phyloP scores from a whole-genome alignment of 2,113 vertebrate species.

The Oreochromis niloticus region DNA sequence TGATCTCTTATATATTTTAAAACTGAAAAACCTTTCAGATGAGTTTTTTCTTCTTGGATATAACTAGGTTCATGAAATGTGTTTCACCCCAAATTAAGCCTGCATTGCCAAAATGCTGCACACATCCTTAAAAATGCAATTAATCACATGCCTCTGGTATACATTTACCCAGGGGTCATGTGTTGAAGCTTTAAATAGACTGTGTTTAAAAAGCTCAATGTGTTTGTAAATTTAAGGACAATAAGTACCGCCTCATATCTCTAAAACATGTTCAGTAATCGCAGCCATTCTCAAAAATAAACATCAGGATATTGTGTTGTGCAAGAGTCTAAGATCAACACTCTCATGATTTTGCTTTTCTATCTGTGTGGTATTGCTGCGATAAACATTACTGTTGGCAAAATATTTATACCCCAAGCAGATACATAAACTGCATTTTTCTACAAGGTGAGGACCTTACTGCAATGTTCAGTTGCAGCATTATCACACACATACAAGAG shows the following conservation, averaged over 20 bases:
- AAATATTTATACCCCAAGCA: background rate
- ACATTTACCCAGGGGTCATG: background rate
- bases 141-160: background rate
- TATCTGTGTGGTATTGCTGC: slow-evolving; percentile 28
- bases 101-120: background rate
- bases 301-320: background rate
- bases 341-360: slow-evolving; percentile 30
- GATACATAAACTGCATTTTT: background rate
- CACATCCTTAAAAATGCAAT: background rate
- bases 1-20: background rate
- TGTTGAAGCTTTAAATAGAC: background rate
- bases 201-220: background rate
- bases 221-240: background rate
- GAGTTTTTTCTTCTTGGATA: background rate
- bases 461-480: slow-evolving; percentile 13
- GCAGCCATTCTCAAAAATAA: background rate
- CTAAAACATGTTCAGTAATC: background rate
- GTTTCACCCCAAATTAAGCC: background rate
- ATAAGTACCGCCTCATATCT: background rate
- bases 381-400: background rate
- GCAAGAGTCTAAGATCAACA: background rate
- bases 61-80: background rate
- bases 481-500: slow-evolving; percentile 30
- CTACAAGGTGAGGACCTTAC: background rate
- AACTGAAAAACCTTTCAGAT: background rate